A percentile compares a stretch with the other conserved stretches of the same genome.
Evolutionary conservation across 2,797 vertebrate species (phyloP).

Genomic region (Morelia viridis): DNA sequence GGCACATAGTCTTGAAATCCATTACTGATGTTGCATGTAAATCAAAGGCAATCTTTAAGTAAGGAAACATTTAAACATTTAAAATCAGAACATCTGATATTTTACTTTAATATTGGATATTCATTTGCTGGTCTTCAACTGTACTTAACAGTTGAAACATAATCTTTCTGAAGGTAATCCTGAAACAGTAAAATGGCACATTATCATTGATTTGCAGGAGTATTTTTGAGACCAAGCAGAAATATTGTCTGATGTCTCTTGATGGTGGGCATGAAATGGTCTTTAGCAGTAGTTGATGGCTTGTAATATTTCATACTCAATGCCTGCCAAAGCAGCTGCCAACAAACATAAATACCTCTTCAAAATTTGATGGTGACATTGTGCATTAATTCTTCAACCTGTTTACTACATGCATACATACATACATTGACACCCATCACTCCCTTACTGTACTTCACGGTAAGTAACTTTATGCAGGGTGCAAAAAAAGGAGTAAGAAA

Average conservation of each 20-base stretch:
- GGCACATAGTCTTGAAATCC: slow-evolving; percentile 26
- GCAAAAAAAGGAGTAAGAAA: too few species aligned
- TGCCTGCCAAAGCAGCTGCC: not conserved
- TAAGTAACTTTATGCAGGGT: too few species aligned
- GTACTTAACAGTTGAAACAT: not conserved
- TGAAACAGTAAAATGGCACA: not conserved
- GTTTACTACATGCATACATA: not conserved
- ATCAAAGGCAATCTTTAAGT: slow-evolving; percentile 43
- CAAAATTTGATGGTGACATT: not conserved
- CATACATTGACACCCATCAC: not conserved
- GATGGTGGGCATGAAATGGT: not conserved
- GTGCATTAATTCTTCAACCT: not conserved
- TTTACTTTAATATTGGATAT: not conserved
- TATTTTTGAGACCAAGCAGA: not conserved
- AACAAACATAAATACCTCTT: not conserved
- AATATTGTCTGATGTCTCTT: not conserved
- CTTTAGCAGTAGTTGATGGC: not conserved
- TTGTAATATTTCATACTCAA: not conserved
- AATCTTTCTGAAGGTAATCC: not conserved
- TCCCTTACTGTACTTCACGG: not conserved
- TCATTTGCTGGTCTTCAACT: not conserved
- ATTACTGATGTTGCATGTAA: slow-evolving; percentile 46
- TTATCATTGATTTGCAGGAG: not conserved
- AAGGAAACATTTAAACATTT: not conserved
- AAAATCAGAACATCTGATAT: not conserved